These are phyloP conservation scores for Lacerta agilis DNA, from an alignment of 2,797 vertebrate genomes.

Conservation along the genomic window DNA sequence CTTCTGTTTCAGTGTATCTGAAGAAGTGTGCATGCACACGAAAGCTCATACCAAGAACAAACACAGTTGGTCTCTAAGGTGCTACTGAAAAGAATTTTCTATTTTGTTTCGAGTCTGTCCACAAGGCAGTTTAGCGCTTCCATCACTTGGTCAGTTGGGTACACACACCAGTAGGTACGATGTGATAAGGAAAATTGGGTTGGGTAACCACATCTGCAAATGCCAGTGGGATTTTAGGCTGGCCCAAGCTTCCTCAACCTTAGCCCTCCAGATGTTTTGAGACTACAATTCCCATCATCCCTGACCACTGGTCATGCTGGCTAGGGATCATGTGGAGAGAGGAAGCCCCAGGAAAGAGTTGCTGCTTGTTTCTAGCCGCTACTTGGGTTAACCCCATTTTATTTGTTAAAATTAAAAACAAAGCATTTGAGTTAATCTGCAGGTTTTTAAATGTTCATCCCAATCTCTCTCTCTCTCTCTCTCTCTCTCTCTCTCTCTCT, in stretches of 20 bases:
- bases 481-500: no score
- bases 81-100: no score
- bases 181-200: not conserved
- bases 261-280: no score
- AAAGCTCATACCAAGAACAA: no score
- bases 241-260: no score
- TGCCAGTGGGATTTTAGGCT: not conserved
- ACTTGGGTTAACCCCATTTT: not conserved
- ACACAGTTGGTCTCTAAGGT: no score
- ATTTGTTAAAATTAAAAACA: not conserved
- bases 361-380: not conserved
- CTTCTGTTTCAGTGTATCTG: no score
- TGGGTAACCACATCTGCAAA: not conserved
- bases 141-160: not conserved
- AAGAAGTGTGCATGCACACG: no score
- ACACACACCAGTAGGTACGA: not conserved
- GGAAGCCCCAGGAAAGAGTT: not conserved
- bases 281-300: no score
- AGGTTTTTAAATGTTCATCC: not conserved
- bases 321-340: not conserved
- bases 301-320: no score
- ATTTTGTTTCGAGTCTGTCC: no score
- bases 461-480: not conserved
- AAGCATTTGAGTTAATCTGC: not conserved
- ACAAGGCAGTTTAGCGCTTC: not conserved